Evolutionary conservation across 2,797 vertebrate species (phyloP).

Genomic region (Hapalemur alaotrensis): DNA sequence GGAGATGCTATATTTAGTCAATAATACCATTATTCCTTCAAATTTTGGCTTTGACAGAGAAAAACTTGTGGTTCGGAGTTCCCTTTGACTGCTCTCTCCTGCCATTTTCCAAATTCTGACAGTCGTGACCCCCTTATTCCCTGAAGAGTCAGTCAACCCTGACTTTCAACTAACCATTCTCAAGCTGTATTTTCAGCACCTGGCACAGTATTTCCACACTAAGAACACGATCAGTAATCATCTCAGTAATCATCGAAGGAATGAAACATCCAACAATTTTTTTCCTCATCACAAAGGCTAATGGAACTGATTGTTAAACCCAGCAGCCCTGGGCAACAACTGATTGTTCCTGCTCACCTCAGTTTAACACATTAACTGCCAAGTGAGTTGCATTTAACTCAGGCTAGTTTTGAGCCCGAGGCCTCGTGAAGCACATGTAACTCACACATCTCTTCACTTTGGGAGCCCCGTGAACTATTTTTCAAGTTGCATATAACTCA

Average conservation of each 20-base stretch:
- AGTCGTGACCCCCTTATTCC: neutral
- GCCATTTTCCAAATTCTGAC: conserved; percentile 43
- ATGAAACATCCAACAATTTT: conserved; percentile 6
- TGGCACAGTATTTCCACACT: neutral
- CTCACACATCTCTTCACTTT: too few species aligned
- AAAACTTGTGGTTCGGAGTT: neutral
- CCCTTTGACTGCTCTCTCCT: neutral
- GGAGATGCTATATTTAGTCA: neutral
- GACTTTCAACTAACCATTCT: conserved; percentile 5
- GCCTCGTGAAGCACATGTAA: too few species aligned
- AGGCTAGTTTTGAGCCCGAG: too few species aligned
- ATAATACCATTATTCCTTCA: neutral
- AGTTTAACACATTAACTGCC: neutral
- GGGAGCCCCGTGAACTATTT: too few species aligned
- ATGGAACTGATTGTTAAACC: conserved; percentile 8
- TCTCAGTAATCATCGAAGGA: neutral
- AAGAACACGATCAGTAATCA: conserved; percentile 3
- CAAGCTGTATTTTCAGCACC: conserved; percentile 19
- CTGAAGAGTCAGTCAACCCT: neutral
- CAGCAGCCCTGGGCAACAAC: neutral
- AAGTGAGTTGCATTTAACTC: too few species aligned
- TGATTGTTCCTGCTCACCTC: conserved; percentile 35
- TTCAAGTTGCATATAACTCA: too few species aligned
- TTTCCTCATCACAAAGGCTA: conserved; percentile 33
- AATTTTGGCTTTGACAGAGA: conserved; percentile 23